Evolutionary conservation across 2,888 invertebrate genomes (phyloP).

Genomic region (Tiliacea citrago): DNA sequence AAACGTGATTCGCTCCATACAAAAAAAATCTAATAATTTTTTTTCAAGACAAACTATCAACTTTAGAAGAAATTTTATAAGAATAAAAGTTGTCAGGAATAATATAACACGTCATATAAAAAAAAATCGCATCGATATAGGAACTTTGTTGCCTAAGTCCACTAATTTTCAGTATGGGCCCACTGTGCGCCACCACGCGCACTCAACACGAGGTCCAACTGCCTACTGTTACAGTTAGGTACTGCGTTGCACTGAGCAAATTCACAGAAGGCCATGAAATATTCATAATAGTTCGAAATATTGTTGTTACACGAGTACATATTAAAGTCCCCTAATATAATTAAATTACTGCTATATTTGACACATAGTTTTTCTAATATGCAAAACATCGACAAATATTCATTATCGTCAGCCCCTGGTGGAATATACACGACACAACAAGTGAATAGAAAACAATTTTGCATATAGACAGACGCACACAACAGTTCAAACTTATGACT

Average conservation of each 20-base stretch:
- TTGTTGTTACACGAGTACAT: background rate
- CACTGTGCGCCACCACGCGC: conserved; percentile 5
- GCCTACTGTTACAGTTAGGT: background rate
- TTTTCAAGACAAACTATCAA: too few species aligned
- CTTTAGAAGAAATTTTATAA: too few species aligned
- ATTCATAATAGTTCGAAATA: background rate
- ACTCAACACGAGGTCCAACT: background rate
- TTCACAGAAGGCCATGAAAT: background rate
- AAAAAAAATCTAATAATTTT: too few species aligned
- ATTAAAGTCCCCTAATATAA: background rate
- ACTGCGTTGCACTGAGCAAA: background rate
- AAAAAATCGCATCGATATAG: too few species aligned
- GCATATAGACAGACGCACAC: background rate
- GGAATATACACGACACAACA: background rate
- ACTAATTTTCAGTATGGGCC: too few species aligned
- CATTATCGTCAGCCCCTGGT: background rate
- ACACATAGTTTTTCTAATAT: background rate
- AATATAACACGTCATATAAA: too few species aligned
- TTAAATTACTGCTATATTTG: background rate
- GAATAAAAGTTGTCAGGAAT: too few species aligned
- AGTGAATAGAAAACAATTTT: background rate
- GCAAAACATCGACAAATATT: background rate
- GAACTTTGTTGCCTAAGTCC: too few species aligned
- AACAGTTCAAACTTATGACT: background rate
- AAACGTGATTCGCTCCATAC: too few species aligned